Base-by-base conservation (phyloP, 2,113 vertebrate species). In the Anolis carolinensis region DNA sequence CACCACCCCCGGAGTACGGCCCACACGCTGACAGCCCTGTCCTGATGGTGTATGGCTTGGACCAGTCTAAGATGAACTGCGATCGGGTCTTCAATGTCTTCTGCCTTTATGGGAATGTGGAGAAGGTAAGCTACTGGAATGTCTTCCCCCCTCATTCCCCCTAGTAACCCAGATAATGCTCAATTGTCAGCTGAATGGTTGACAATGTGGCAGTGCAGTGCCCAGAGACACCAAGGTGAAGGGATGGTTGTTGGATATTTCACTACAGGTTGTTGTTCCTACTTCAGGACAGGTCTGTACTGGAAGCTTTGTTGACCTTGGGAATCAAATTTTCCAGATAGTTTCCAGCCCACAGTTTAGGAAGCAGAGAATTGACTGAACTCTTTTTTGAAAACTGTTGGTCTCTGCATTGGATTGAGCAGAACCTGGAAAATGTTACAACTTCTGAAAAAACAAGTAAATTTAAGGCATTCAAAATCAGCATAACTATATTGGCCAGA, bases 51-150 rank as follows among this genome's bases (percentile, higher is more conserved):
- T 99, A 99, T 52, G 98, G 98, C 68, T 94, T 99, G 72, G 98
- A 98, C 79, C 96, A 98, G 0, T 92, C 95, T 10, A 98, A 98
- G 96, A 96, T 98, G 95, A 98, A 98, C 75, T 97, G 98, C 25
- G 98, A 99, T 88, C 95, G 96, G 25, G 97, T 99, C 89, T 98
- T 99, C 95, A 99, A 98, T 90, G 95, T 99, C 87, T 98, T 99
- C 95, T 99, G 98, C 90, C 96, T 98, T 7, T 99, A 98, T 23
- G 98, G 98, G 82, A 99, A 99, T 30, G 97, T 99, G 70, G 98
- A 98, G 93, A 96, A 98, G 97, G 98, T 99, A 79, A 95, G 96
- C 77, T 34, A 4, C 1, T 16, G 0, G 23, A 20, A 39, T 5
- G 8, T 5, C 5, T 59, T 59, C 55, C 16, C 55, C 27, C 11